Percentiles rank a stretch among this genome's conserved stretches.
These are phyloP conservation scores for Oreohelix idahoensis DNA, from an alignment of 1,140 invertebrate genomes.

Conservation along the genomic window DNA sequence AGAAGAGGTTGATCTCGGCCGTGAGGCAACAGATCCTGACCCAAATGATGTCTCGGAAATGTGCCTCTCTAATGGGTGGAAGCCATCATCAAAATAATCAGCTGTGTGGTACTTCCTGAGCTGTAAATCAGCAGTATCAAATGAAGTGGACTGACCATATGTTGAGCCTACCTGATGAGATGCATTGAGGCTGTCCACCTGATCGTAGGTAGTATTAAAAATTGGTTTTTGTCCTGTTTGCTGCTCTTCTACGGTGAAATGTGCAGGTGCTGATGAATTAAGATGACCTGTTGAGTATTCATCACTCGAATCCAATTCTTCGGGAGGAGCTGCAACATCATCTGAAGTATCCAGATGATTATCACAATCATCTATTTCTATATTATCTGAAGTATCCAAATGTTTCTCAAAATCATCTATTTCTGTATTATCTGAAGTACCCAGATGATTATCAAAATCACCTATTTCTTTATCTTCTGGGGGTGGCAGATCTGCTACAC, in stretches of 20 bases:
- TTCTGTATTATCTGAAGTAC: background rate
- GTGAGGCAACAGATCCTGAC: background rate
- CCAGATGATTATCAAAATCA: background rate
- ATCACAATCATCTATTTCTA: too few relatives aligned
- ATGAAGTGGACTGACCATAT: conserved; percentile 9
- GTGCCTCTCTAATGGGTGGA: background rate
- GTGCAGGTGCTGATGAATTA: conserved; percentile 33
- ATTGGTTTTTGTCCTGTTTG: background rate
- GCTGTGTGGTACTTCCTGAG: background rate
- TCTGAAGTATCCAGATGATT: too few relatives aligned
- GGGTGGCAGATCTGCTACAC: background rate
- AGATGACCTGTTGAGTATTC: background rate
- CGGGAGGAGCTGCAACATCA: background rate
- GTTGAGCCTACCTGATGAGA: background rate
- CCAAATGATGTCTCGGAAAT: background rate
- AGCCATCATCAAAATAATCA: conserved; percentile 23
- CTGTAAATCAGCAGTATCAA: conserved; percentile 12
- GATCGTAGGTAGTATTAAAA: background rate
- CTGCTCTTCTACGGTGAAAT: background rate
- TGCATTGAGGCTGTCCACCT: background rate
- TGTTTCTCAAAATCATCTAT: background rate
- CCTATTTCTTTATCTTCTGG: background rate
- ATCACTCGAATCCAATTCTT: background rate
- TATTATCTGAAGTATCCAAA: background rate
- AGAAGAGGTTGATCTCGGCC: conserved; percentile 28